Evolutionary conservation across 2,888 invertebrate genomes (phyloP), one percentile per base, ranked within the genome.

Genomic region (Yponomeuta cagnagella): DNA sequence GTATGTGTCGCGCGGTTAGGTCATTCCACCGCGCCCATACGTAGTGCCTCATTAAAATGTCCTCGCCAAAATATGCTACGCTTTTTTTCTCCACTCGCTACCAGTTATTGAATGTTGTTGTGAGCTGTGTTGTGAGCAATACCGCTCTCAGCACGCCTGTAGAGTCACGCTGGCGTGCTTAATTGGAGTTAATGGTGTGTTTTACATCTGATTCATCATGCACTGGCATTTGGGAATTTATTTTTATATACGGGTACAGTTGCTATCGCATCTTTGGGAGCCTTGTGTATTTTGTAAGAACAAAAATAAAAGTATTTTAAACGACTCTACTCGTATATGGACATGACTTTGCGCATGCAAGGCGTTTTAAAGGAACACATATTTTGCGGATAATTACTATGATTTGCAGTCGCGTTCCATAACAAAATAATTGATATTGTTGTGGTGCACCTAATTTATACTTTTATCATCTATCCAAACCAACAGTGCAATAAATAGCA

Each of bases 21-120:
- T 58, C 74, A 75, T 75, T 74, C 75, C 75, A 77, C 76, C 76
- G 80, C 78, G 80, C 80, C 76, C 82, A 81, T 83, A 80, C 80
- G 76, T 79, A 83, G 79, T 76, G 81, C 82, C 84, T 86, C 83
- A 83, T 88, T 86, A 84, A 80, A 80, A 81, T 52, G 52, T 84
- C 84, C 82, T 82, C 78, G 75, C 80, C 80, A 73, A 81, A 78
- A 58, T 80, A 74, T 80, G 81, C 85, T 88, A 88, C 88, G 80
- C 79, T 87, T 79, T 75, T 80, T 80, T 81, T 74, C 76, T 77
- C 67, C 65, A 33, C 85, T 84, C 77, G 80, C 69, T 79, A 82
- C 77, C 48, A 23, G 76, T 80, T 83, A 83, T 83, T 68, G 37
- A 48, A 37, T 68, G 43, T 43, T 67, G 43, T 43, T 23, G n/a